phyloP scores from a whole-genome alignment of 2,888 invertebrate species.

The Idaea aversata region DNA sequence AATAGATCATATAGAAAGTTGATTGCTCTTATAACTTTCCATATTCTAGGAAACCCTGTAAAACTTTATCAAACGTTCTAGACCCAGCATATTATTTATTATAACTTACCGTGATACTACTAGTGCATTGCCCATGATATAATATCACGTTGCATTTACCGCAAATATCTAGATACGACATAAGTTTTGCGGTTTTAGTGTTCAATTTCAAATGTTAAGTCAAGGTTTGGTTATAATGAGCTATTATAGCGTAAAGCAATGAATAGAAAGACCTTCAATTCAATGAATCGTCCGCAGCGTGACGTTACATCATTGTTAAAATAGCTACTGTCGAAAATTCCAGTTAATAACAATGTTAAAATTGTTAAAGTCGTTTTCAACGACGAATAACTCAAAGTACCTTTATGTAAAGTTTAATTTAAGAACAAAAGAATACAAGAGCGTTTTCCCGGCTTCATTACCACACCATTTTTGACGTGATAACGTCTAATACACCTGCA shows the following conservation, averaged over 20 bases:
- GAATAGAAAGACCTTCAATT: slow-evolving; percentile 46
- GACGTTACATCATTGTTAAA: slow-evolving; percentile 34
- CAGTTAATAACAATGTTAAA: slow-evolving; percentile 7
- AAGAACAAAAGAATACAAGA: too few relatives aligned
- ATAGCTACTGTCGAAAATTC: slow-evolving; percentile 21
- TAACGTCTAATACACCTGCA: too few relatives aligned
- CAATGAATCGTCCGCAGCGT: slow-evolving; percentile 41
- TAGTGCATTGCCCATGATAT: slow-evolving; percentile 22
- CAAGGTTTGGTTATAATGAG: slow-evolving; percentile 55
- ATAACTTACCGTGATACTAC: slow-evolving; percentile 17
- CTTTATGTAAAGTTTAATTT: too few relatives aligned
- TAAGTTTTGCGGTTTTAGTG: slow-evolving; percentile 49
- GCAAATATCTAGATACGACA: slow-evolving; percentile 9
- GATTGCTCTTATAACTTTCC: too few relatives aligned
- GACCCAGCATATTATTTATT: not conserved
- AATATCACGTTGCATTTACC: slow-evolving; percentile 28
- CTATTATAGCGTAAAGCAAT: slow-evolving; percentile 45
- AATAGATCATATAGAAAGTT: too few relatives aligned
- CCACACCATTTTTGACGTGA: too few relatives aligned
- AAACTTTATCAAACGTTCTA: too few relatives aligned
- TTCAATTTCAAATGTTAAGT: slow-evolving; percentile 53
- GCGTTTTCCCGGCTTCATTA: too few relatives aligned
- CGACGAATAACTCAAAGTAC: not conserved
- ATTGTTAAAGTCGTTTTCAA: not conserved
- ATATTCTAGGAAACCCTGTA: too few relatives aligned